Evolutionary conservation across 2,113 vertebrate genomes (phyloP), one percentile per base, ranked within the genome.

Genomic region (Stigmatopora nigra): DNA sequence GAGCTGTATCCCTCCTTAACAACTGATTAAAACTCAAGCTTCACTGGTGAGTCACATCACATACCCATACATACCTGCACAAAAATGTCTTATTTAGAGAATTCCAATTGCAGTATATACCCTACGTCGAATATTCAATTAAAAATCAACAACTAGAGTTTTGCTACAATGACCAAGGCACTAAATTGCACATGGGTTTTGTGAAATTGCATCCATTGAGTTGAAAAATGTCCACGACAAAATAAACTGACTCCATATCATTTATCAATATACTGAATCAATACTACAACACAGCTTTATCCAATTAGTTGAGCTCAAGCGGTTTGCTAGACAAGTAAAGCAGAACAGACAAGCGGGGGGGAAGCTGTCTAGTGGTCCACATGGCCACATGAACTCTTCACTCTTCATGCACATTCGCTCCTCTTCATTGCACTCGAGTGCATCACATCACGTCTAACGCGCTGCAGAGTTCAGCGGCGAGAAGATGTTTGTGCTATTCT

Each of bases 401-500:
- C 57, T 61, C 47, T 58, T 56, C 53, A 20, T 75, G 47, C 78
- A 53, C 56, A 25, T 69, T 61, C 15, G n/a, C 41, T 36, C 64
- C 71, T 72, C 67, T 73, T 80, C 76, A 74, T 36, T 75, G 72
- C 80, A 68, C 79, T 74, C 13, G 61, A 69, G 9, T 69, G 65
- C 70, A 25, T 78, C 76, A 68, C 72, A 69, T 84, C 78, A 67
- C 62, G 65, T 75, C 81, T 70, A 55, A 53, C 61, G 82, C 73
- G 69, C 73, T 38, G 74, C 75, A 82, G 53, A 47, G 7, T 67
- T 79, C 73, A 64, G 73, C 52, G 64, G 77, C 80, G 69, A 62
- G 68, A 75, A 70, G 65, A 81, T 63, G 71, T 69, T 76, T 68
- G 74, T 74, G 72, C 72, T 72, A 68, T 80, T 84, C 41, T 84